Percentiles rank a stretch among this genome's conserved stretches.
These are phyloP conservation scores for Bellardia pandia DNA, from an alignment of 2,888 invertebrate genomes.

Conservation along the genomic window DNA sequence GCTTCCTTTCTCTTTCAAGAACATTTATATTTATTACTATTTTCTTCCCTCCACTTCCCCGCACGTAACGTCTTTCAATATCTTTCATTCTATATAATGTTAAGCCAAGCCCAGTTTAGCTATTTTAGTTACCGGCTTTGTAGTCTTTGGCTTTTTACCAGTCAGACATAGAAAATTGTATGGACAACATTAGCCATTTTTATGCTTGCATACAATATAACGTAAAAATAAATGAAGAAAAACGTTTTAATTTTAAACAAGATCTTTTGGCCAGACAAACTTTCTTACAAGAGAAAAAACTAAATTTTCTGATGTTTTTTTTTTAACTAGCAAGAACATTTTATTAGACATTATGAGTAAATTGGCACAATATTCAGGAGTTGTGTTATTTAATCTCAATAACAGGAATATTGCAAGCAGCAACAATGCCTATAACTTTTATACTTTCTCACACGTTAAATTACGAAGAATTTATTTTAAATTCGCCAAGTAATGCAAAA, in stretches of 20 bases:
- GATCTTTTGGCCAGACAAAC: not conserved
- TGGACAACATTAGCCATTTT: constrained; percentile 17
- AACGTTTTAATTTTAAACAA: not conserved
- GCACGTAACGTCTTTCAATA: not conserved
- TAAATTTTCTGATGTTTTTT: not conserved
- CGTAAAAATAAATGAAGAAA: not conserved
- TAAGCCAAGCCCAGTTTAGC: constrained; percentile 23
- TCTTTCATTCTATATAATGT: not conserved
- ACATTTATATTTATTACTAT: constrained; percentile 50
- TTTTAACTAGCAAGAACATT: not conserved
- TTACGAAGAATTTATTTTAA: no score
- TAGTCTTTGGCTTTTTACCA: no score
- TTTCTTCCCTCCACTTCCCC: not conserved
- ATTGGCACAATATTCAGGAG: not conserved
- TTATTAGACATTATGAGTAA: not conserved
- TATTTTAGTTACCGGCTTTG: constrained; percentile 20
- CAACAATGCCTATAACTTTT: no score
- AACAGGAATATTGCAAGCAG: not conserved
- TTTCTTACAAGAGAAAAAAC: not conserved
- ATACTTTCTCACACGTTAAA: no score
- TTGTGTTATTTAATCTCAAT: constrained; percentile 1
- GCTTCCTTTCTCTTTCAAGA: constrained; percentile 64
- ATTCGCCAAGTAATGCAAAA: not conserved
- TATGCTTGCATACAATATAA: not conserved
- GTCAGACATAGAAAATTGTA: not conserved